These are phyloP conservation scores for Peromyscus melanophrys DNA, from an alignment of 2,797 vertebrate species.

Conservation along the genomic window DNA sequence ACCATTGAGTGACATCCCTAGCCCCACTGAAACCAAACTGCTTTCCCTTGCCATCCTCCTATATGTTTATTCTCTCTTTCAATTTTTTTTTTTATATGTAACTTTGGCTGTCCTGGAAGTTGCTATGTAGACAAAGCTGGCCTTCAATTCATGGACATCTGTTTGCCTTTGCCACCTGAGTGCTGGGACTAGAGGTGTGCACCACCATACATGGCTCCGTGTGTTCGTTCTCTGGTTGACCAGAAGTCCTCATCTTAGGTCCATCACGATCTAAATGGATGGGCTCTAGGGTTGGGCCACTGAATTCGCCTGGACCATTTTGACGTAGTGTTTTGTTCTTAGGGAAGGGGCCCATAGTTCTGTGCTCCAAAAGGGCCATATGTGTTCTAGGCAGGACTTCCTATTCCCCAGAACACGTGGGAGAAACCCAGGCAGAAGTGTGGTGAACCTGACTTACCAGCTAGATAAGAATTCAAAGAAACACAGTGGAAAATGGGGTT, in stretches of 20 bases:
- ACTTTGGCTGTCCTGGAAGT: neutral
- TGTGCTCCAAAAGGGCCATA: neutral
- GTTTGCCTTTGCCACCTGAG: neutral
- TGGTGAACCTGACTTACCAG: neutral
- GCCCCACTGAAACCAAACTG: constrained; percentile 7
- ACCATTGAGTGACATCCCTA: neutral
- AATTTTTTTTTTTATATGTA: neutral
- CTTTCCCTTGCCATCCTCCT: neutral
- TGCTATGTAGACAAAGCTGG: neutral
- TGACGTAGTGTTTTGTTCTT: neutral
- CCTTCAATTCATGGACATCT: neutral
- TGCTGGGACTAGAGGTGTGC: neutral
- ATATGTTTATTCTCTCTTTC: neutral
- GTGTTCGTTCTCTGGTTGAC: neutral
- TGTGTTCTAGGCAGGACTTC: neutral
- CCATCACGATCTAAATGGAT: neutral
- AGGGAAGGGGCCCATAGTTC: neutral
- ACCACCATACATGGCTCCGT: neutral
- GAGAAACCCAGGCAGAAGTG: neutral
- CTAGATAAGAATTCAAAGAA: constrained; percentile 17
- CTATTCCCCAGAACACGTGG: neutral
- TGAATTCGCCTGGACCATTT: neutral
- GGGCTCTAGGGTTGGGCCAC: too few species aligned
- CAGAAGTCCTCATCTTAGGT: constrained; percentile 19
- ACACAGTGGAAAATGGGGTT: neutral